Evolutionary conservation across 2,113 vertebrate species (phyloP), one percentile per base, ranked within the genome.

Genomic region (Sceloporus undulatus): DNA sequence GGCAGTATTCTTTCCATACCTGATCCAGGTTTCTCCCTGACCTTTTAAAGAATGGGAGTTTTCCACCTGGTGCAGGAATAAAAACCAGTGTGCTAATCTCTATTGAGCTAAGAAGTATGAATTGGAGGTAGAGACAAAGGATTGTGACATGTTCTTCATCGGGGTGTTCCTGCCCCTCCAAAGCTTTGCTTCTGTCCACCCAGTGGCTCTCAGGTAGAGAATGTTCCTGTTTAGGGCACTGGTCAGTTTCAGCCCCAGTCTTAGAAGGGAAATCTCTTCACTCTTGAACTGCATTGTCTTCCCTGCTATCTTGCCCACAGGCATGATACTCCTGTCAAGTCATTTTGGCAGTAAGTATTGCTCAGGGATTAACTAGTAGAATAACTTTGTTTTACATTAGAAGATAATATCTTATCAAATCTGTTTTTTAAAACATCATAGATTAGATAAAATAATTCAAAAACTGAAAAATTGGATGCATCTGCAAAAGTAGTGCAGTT

Each of bases 391-490:
- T 85, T 59, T 42, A 38, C 38, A 27, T 86, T 91, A 94, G 90
- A 89, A 78, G 40, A n/a, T 52, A 87, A 91, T 88, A 84, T 88
- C 68, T 52, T 85, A 56, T 71, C 90, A 52, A 80, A 87, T 88
- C 0, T 0, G 89, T 85, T 85, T 65, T 62, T 85, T 83, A 48
- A 82, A n/a, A n/a, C n/a, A 70, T 83, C 74, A 0, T 18, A 48
- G 27, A 73, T 75, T 18, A 1, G 27, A 82, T 84, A 25, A 87
- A 76, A 80, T 34, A 14, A 90, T 56, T 52, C 79, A 74, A 0
- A 48, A 48, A 48, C 42, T 48, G 42, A 48, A 48, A 48, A 48
- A 48, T 48, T 48, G 42, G 42, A 4, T 48, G 42, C 42, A 48
- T 48, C 42, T 48, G 42, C 42, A 48, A 5, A 48, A 48, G 42